Conservation (phyloP, 2,797 vertebrate species). For the Karalla daura region DNA sequence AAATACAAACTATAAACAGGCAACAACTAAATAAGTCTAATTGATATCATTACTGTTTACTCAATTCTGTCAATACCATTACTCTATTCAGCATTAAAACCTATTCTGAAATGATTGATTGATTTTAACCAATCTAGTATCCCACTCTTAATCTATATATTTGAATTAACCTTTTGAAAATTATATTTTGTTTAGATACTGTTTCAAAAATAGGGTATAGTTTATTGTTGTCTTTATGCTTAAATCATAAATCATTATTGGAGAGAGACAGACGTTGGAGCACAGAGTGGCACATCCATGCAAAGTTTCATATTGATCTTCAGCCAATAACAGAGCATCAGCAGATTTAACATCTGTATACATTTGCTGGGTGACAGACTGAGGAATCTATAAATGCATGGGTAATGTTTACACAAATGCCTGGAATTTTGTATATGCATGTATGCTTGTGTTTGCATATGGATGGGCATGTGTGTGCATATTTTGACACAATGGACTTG, state of each 20-base stretch:
- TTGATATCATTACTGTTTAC: background rate
- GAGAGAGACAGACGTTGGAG: background rate
- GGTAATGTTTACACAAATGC: too few relatives aligned
- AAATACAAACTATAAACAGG: background rate
- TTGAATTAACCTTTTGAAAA: background rate
- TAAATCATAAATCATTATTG: background rate
- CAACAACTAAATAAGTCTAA: background rate
- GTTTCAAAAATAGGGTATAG: background rate
- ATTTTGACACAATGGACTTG: slow-evolving; percentile 42
- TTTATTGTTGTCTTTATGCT: background rate
- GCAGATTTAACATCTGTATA: background rate
- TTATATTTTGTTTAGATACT: background rate
- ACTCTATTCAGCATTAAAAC: background rate
- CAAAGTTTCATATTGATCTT: background rate
- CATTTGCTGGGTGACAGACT: background rate
- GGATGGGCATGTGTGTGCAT: slow-evolving; percentile 21
- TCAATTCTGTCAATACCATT: background rate
- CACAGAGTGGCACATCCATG: background rate
- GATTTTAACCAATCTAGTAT: background rate
- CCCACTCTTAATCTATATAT: background rate
- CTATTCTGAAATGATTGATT: background rate
- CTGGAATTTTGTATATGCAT: background rate
- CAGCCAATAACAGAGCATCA: background rate
- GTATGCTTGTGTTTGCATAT: slow-evolving; percentile 19
- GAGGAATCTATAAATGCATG: background rate